Evolutionary conservation across 1,140 invertebrate species (phyloP), one percentile per base, ranked within the genome.

Genomic region (Potamilus streckersoni): DNA sequence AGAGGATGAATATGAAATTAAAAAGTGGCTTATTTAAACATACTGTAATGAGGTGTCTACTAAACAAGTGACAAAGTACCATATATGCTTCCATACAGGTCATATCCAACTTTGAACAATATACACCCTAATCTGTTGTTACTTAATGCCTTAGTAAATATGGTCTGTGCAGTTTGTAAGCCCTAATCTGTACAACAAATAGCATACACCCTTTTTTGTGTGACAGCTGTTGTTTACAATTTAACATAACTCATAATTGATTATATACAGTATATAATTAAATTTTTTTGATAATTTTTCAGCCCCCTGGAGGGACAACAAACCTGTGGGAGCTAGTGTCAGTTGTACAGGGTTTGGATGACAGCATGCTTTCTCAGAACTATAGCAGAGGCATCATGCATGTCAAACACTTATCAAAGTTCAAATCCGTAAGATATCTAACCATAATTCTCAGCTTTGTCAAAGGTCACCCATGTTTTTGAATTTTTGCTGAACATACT

Each of bases 271-370:
- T 49, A 49, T 8, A 49, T 49, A n/a, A 12, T 23, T 62, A 62
- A 62, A 0, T 62, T 4, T 62, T 62, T 13, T 62, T 62, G 23
- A 62, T 23, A 17, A 55, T 72, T 70, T 80, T 85, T 56, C 76
- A 90, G 89, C 83, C 84, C 71, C 82, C 85, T 57, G 79, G 76
- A 62, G 90, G 88, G n/a, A 83, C 81, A n/a, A 69, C 76, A 16
- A 91, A 91, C 77, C 80, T 91, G 13, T 91, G 90, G 90, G 89
- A 91, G 65, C 83, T 91, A 49, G 88, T 91, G 1, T 82, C 78
- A 12, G 86, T 91, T 38, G 78, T 89, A 12, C 81, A 83, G 55
- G 86, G 87, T 6, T 69, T 81, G 17, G 86, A 89, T 73, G 82
- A 87, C 20, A 83, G 85, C 20, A 59, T 86, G 55, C 79, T 91